Evolutionary conservation across 2,888 invertebrate species (phyloP), one percentile per base, ranked within the genome.

Genomic region (Plusia festucae): DNA sequence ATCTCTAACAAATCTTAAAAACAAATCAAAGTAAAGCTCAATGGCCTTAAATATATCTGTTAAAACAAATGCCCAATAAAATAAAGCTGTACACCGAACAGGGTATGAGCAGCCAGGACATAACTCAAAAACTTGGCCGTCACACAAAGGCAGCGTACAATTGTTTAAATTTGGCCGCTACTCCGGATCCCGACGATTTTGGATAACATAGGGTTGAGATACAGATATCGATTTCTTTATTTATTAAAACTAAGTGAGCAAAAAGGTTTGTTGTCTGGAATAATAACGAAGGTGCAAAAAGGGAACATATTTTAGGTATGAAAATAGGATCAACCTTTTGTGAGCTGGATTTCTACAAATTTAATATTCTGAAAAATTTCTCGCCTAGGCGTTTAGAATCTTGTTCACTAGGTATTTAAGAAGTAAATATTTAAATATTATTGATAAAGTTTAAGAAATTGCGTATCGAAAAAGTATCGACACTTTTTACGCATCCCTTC

Each of bases 61-160:
- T 65, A 52, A 70, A 75, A 60, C 60, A 65, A 76, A 74, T 78
- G 79, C 72, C 59, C 67, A 76, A 81, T 80, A 79, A 85, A 82
- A 79, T 68, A 61, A 77, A 67, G 70, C 74, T 52, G 32, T 78
- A 78, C 76, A 79, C 78, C 79, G 60, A 66, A 53, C 68, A 73
- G 70, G 65, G 62, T 54, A 64, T 68, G 70, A 62, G 65, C 62
- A 68, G 71, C 67, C 68, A 65, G 77, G 71, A 79, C 79, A 83
- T 89, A 86, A 86, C 81, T 90, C 88, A 88, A 80, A 85, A 88
- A 89, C 81, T 91, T 90, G 89, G 90, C 90, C 81, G 77, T 60
- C 69, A 53, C 59, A 82, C 84, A 79, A 86, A 81, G 83, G 79
- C 65, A 63, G 73, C 72, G 85, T 83, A 73, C 72, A 78, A 78